Percentiles rank a stretch among this genome's conserved stretches.
Evolutionary conservation across 1,140 invertebrate genomes (phyloP).

Genomic region (Lasioglossum baleicum): DNA sequence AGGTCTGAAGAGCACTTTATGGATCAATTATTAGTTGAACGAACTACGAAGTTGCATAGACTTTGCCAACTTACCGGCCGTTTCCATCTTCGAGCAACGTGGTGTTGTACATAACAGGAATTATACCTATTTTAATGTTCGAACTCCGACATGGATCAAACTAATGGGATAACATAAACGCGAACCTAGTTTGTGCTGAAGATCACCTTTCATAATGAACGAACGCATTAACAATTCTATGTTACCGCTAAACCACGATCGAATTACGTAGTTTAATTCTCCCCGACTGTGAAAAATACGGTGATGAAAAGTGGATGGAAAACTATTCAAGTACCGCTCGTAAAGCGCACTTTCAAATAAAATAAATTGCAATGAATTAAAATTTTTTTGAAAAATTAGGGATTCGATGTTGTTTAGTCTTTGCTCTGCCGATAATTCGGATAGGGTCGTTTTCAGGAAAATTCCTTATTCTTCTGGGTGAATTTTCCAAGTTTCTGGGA

Average conservation of each 20-base stretch:
- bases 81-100: conserved; percentile 18
- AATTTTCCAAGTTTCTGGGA: no score
- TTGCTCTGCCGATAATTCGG: no score
- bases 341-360: no score
- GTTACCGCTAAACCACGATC: no score
- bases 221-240: background rate
- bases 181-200: background rate
- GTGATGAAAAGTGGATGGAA: background rate
- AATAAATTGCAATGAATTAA: no score
- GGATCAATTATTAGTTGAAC: conserved; percentile 64
- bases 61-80: conserved; percentile 51
- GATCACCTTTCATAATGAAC: background rate
- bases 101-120: conserved; percentile 28
- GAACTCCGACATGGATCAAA: conserved; percentile 35
- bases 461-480: no score
- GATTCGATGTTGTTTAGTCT: no score
- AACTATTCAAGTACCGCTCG: no score
- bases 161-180: conserved; percentile 23
- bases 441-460: no score
- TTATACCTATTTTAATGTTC: conserved; percentile 39
- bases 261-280: background rate
- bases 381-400: no score
- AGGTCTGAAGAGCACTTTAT: conserved; percentile 53
- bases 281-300: background rate
- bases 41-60: conserved; percentile 58